These are phyloP conservation scores for Boloria selene DNA, from an alignment of 2,888 invertebrate species.

Conservation along the genomic window DNA sequence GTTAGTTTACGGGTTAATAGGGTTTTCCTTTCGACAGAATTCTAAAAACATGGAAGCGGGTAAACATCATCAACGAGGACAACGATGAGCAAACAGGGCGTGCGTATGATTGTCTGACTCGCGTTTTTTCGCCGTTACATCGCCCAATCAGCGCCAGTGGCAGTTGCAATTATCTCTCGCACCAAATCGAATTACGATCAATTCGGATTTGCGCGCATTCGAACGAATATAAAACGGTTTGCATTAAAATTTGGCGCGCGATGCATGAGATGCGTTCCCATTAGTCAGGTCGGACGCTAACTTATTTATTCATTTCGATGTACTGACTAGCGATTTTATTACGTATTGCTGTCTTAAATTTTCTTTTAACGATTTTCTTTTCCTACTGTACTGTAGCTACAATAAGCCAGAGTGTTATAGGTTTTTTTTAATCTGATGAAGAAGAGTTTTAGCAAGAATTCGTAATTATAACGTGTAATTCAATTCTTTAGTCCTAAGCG, in stretches of 20 bases:
- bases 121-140: conserved; percentile 66
- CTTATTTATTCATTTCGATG: conserved; percentile 59
- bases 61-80: conserved; percentile 75
- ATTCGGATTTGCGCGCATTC: conserved; percentile 82
- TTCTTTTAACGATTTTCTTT: too few relatives aligned
- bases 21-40: conserved; percentile 35
- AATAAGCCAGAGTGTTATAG: too few relatives aligned
- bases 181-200: conserved; percentile 83
- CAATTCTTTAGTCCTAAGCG: too few relatives aligned
- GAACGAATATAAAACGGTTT: conserved; percentile 82
- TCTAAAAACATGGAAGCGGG: conserved; percentile 55
- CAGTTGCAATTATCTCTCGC: conserved; percentile 81
- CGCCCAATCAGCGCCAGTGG: conserved; percentile 80
- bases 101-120: conserved; percentile 71
- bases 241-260: conserved; percentile 80
- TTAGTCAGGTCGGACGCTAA: conserved; percentile 70
- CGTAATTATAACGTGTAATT: too few relatives aligned
- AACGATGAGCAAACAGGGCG: conserved; percentile 68
- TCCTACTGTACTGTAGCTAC: too few relatives aligned
- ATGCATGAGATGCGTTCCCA: conserved; percentile 80
- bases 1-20: conserved; percentile 24
- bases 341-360: neutral
- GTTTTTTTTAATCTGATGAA: too few relatives aligned
- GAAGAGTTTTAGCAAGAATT: too few relatives aligned
- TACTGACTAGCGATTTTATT: conserved; percentile 34